A percentile compares a stretch with the other conserved stretches of the same genome.
These are phyloP conservation scores for Ormyrus thymus DNA, from an alignment of 2,888 invertebrate genomes.

Conservation along the genomic window DNA sequence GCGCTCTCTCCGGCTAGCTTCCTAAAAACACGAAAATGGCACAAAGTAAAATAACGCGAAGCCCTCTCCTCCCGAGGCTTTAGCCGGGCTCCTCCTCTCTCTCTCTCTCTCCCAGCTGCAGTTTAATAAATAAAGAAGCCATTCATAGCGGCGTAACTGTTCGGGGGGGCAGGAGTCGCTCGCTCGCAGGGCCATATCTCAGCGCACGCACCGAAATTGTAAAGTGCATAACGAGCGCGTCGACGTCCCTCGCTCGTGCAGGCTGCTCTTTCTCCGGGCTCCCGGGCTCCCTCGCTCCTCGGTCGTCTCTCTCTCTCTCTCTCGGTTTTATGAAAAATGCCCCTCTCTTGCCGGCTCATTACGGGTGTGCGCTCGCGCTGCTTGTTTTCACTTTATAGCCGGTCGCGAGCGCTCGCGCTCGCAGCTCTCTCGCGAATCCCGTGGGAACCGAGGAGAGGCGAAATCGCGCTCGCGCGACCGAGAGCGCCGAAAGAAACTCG, in stretches of 20 bases:
- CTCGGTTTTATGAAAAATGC: conserved; percentile 31
- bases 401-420: conserved; percentile 1
- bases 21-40: conserved; percentile 20
- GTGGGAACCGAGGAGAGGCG: conserved; percentile 57
- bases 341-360: conserved; percentile 45
- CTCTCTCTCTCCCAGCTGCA: conserved; percentile 7
- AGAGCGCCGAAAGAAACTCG: conserved; percentile 56
- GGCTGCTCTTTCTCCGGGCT: background rate
- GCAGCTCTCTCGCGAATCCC: conserved; percentile 54
- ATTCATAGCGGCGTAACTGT: conserved; percentile 35
- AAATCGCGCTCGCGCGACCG: conserved; percentile 36
- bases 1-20: background rate
- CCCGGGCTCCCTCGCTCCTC: background rate
- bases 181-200: background rate
- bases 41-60: conserved; percentile 25
- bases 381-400: conserved; percentile 47
- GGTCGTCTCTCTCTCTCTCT: conserved; percentile 1
- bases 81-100: background rate
- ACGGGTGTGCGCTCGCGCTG: conserved; percentile 25
- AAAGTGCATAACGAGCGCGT: conserved; percentile 39
- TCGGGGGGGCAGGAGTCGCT: background rate
- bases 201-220: conserved; percentile 12
- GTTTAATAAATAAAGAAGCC: conserved; percentile 52
- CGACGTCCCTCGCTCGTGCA: background rate
- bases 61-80: background rate